These are phyloP conservation scores for Drosophila serrata DNA, from an alignment of 1,140 invertebrate species.

Conservation along the genomic window DNA sequence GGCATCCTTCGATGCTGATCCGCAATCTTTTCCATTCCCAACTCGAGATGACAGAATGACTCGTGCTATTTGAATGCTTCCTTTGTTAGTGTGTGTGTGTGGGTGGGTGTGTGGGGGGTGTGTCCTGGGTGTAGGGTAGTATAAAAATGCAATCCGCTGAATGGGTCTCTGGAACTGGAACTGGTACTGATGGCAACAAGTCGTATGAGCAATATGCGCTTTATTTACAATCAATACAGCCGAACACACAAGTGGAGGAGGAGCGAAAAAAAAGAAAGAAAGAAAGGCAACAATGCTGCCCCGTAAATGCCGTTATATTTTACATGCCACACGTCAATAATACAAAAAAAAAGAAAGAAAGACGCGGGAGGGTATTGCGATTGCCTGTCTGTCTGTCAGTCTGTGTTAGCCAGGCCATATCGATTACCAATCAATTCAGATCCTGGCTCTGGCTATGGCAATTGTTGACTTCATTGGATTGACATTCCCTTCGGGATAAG, in stretches of 20 bases:
- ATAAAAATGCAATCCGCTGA: slow-evolving; percentile 27
- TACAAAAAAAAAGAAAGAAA: not conserved
- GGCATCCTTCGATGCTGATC: slow-evolving; percentile 28
- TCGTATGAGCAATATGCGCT: slow-evolving; percentile 69
- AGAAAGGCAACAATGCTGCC: slow-evolving; percentile 37
- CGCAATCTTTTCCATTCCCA: slow-evolving; percentile 30
- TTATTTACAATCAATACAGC: slow-evolving; percentile 69
- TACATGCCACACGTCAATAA: slow-evolving; percentile 68
- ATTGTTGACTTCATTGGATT: slow-evolving; percentile 69
- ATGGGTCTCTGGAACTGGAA: not conserved
- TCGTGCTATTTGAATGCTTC: slow-evolving; percentile 26
- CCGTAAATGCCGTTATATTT: slow-evolving; percentile 63
- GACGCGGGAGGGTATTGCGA: not conserved
- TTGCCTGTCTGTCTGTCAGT: slow-evolving; percentile 2
- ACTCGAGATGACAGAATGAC: slow-evolving; percentile 37
- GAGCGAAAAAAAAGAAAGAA: not conserved
- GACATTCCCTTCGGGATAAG: slow-evolving; percentile 35
- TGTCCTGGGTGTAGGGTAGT: too few species aligned
- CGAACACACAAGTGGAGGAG: slow-evolving; percentile 23
- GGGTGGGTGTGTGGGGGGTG: not conserved
- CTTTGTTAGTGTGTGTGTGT: not conserved
- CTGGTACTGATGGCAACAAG: slow-evolving; percentile 58
- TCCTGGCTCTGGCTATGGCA: slow-evolving; percentile 47
- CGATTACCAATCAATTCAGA: slow-evolving; percentile 72
- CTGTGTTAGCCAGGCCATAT: slow-evolving; percentile 51